A percentile compares a stretch with the other conserved stretches of the same genome.
phyloP scores from a whole-genome alignment of 2,797 vertebrate species.

The Siniperca scherzeri region DNA sequence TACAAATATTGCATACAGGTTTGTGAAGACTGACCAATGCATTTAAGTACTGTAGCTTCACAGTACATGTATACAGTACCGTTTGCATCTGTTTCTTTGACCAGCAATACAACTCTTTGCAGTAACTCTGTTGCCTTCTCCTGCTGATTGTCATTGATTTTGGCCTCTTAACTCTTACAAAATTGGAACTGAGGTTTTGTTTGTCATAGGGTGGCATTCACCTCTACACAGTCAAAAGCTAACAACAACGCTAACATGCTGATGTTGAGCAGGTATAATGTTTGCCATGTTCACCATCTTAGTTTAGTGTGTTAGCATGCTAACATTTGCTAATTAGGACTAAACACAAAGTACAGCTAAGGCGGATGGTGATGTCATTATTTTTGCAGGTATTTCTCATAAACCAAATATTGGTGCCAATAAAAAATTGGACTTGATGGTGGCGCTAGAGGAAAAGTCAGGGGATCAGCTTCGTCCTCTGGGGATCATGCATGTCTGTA shows the following conservation, averaged over 20 bases:
- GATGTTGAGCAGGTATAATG: too few species aligned
- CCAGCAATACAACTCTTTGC: not conserved
- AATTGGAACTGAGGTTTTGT: conserved; percentile 30
- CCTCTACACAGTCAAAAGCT: conserved; percentile 40
- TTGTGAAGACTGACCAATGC: not conserved
- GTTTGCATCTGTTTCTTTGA: not conserved
- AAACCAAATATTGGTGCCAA: not conserved
- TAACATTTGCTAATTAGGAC: not conserved
- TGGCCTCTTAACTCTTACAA: not conserved
- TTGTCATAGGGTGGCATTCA: conserved; percentile 53
- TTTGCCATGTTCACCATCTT: too few species aligned
- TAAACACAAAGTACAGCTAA: not conserved
- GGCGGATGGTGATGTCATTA: not conserved
- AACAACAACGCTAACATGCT: too few species aligned
- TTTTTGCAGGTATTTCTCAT: not conserved
- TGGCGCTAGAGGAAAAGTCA: not conserved
- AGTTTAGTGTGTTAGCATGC: not conserved
- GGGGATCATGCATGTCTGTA: too few species aligned
- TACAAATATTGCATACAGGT: not conserved
- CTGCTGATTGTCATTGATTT: conserved; percentile 23
- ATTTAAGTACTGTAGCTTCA: not conserved
- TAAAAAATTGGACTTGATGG: not conserved
- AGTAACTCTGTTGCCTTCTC: not conserved
- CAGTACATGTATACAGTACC: not conserved
- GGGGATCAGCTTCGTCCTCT: too few species aligned